Conservation (phyloP, 2,113 vertebrate species). For the Oncorhynchus keta region DNA sequence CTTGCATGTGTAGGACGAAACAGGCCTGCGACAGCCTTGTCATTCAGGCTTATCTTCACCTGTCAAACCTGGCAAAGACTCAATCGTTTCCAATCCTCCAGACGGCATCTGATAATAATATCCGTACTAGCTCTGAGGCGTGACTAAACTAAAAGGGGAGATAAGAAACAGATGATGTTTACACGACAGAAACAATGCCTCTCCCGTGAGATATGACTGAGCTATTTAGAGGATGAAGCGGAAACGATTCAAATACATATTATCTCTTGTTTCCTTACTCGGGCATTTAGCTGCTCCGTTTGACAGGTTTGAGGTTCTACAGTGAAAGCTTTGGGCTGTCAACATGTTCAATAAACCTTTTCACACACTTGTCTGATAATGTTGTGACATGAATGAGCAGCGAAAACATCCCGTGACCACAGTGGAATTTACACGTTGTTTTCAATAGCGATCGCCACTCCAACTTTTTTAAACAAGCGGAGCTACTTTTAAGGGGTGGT, state of each 20-base stretch:
- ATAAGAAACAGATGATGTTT: slow-evolving; percentile 27
- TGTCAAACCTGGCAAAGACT: slow-evolving; percentile 15
- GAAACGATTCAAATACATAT: slow-evolving; percentile 1
- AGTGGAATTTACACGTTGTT: slow-evolving; percentile 71
- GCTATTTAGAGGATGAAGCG: not conserved
- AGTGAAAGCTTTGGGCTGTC: not conserved
- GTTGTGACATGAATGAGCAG: slow-evolving; percentile 30
- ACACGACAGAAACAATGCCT: slow-evolving; percentile 34
- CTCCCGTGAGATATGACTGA: slow-evolving; percentile 13
- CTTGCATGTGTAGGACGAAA: not conserved
- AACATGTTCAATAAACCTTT: not conserved
- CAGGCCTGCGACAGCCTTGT: slow-evolving; percentile 4
- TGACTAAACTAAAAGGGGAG: not conserved
- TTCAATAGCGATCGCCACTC: slow-evolving; percentile 68
- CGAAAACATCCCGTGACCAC: slow-evolving; percentile 45
- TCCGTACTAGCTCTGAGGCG: slow-evolving; percentile 12
- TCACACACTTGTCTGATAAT: not conserved
- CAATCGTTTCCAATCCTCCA: slow-evolving; percentile 13
- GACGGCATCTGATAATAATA: slow-evolving; percentile 36
- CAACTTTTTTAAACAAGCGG: slow-evolving; percentile 66
- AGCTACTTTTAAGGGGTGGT: slow-evolving; percentile 67
- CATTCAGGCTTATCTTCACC: slow-evolving; percentile 32
- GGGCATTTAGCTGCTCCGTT: not conserved
- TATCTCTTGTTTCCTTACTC: not conserved
- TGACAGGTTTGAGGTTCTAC: not conserved